A percentile compares a stretch with the other conserved stretches of the same genome.
These are phyloP conservation scores for Acronicta leporina DNA, from an alignment of 2,888 invertebrate genomes.

Conservation along the genomic window DNA sequence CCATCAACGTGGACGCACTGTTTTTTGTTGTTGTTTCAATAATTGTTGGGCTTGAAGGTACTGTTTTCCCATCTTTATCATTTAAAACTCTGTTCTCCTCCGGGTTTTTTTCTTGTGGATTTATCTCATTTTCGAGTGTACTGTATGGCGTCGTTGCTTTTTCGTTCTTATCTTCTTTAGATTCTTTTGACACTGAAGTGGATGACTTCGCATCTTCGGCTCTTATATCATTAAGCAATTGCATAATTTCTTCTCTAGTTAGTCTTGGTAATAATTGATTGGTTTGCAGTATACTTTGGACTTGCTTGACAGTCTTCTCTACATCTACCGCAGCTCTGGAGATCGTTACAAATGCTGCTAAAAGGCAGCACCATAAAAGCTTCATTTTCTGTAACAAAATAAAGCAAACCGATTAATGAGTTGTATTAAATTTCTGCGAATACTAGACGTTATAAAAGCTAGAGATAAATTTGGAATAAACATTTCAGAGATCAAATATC, in stretches of 20 bases:
- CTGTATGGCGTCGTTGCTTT: constrained; percentile 61
- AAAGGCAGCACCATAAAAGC: constrained; percentile 72
- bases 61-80: constrained; percentile 46
- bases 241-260: constrained; percentile 90
- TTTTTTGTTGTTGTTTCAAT: constrained; percentile 73
- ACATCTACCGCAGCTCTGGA: constrained; percentile 79
- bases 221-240: constrained; percentile 91
- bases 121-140: constrained; percentile 72
- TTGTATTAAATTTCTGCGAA: constrained; percentile 1
- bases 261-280: constrained; percentile 91
- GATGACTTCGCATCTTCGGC: constrained; percentile 81
- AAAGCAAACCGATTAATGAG: constrained; percentile 16
- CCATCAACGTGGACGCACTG: constrained; percentile 86
- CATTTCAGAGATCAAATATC: constrained; percentile 26
- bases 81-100: constrained; percentile 54
- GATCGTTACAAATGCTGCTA: constrained; percentile 63
- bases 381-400: constrained; percentile 81
- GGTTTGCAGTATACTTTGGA: constrained; percentile 90
- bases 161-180: constrained; percentile 60
- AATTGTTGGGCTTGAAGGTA: constrained; percentile 52
- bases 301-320: constrained; percentile 91
- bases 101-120: constrained; percentile 51
- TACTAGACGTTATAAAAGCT: not conserved
- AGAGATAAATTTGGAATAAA: constrained; percentile 5
- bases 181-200: constrained; percentile 66